Percentiles rank a stretch among this genome's conserved stretches.
Conservation (phyloP, 2,888 invertebrate genomes). For the Melanargia galathea region DNA sequence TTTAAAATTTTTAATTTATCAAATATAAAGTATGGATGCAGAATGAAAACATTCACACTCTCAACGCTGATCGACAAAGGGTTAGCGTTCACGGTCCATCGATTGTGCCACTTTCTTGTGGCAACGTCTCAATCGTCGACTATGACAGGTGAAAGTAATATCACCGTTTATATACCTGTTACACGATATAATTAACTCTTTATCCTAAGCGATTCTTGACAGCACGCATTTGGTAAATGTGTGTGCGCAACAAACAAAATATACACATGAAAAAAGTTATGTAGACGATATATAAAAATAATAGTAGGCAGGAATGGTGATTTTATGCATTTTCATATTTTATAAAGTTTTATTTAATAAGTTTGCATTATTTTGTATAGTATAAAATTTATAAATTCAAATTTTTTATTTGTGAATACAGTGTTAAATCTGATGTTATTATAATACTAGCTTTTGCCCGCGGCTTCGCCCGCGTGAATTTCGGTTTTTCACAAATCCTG, state of each 20-base stretch:
- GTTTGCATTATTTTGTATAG: neutral
- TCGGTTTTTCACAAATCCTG: too few relatives aligned
- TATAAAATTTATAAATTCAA: too few relatives aligned
- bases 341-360: too few relatives aligned
- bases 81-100: constrained; percentile 29
- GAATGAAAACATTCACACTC: constrained; percentile 14
- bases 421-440: too few relatives aligned
- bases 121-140: constrained; percentile 26
- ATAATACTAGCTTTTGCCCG: too few relatives aligned
- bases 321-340: neutral
- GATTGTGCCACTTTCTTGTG: constrained; percentile 28
- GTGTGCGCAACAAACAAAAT: neutral
- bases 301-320: neutral
- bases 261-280: neutral
- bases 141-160: constrained; percentile 33
- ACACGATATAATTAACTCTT: neutral
- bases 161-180: constrained; percentile 15
- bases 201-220: constrained; percentile 19
- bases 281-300: neutral
- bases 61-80: constrained; percentile 10
- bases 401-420: too few relatives aligned
- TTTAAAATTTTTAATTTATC: too few relatives aligned
- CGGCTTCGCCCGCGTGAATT: too few relatives aligned
- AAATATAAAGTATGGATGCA: neutral
- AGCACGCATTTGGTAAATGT: constrained; percentile 3